A percentile compares a stretch with the other conserved stretches of the same genome.
Conservation (phyloP, 53 echinoderm and acorn worm genomes). For the Antedon mediterranea region DNA sequence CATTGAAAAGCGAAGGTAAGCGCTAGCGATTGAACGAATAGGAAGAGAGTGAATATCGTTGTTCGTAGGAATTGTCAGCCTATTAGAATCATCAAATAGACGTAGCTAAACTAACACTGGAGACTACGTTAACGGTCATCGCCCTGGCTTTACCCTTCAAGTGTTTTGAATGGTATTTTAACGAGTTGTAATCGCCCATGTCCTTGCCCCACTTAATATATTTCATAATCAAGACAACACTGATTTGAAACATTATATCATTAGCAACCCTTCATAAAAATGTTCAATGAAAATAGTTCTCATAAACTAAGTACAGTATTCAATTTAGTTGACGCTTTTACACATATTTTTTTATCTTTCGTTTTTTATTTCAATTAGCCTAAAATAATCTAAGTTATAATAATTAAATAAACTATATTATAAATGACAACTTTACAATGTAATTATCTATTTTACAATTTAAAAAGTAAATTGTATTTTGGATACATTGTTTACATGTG, state of each 20-base stretch:
- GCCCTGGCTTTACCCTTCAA: neutral
- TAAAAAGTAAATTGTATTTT: too few relatives aligned
- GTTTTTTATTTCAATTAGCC: too few relatives aligned
- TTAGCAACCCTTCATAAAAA: too few relatives aligned
- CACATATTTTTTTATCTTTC: too few relatives aligned
- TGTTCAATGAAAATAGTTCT: too few relatives aligned
- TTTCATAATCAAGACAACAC: neutral
- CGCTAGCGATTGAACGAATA: neutral
- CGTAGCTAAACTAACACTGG: neutral
- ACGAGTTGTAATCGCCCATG: neutral
- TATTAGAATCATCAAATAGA: neutral
- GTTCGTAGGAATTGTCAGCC: neutral
- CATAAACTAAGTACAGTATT: too few relatives aligned
- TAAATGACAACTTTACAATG: too few relatives aligned
- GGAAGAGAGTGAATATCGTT: neutral
- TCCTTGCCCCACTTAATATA: neutral
- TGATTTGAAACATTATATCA: neutral
- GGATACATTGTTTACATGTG: too few relatives aligned
- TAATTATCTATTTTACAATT: too few relatives aligned
- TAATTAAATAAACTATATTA: too few relatives aligned
- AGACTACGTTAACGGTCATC: neutral
- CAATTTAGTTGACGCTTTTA: too few relatives aligned
- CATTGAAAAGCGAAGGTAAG: neutral
- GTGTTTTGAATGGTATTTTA: neutral
- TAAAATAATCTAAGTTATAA: too few relatives aligned